A percentile compares a stretch with the other conserved stretches of the same genome.
These are phyloP conservation scores for Onychomys torridus DNA, from an alignment of 2,797 vertebrate species.

Conservation along the genomic window DNA sequence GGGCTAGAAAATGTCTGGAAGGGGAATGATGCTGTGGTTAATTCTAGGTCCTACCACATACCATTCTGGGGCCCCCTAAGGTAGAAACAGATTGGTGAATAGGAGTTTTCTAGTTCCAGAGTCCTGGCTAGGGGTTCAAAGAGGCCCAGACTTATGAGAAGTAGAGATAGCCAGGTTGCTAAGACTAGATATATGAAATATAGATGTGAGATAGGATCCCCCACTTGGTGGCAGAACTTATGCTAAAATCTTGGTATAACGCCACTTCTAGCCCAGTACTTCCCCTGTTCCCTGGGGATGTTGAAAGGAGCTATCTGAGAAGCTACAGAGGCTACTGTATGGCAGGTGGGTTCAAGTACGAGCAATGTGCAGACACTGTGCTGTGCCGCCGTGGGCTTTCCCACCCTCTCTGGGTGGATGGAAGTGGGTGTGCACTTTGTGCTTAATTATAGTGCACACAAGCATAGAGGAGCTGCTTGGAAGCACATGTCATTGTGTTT, in stretches of 20 bases:
- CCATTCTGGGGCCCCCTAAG: not conserved
- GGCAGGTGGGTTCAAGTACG: not conserved
- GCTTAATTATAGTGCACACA: conserved; percentile 67
- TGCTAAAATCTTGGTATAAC: not conserved
- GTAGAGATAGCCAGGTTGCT: not conserved
- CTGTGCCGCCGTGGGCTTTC: not conserved
- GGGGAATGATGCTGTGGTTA: not conserved
- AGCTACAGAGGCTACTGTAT: accelerated
- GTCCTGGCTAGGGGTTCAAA: not conserved
- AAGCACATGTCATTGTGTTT: conserved; percentile 77
- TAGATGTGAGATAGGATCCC: not conserved
- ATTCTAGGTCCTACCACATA: not conserved
- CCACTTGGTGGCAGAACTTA: not conserved
- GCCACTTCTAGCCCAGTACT: not conserved
- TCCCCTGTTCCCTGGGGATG: not conserved
- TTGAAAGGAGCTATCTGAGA: not conserved
- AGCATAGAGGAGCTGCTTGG: conserved; percentile 38
- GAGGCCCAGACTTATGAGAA: not conserved
- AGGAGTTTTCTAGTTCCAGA: not conserved
- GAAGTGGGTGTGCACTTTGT: conserved; percentile 45
- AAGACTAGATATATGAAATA: not conserved
- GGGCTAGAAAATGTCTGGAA: not conserved
- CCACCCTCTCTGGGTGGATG: conserved; percentile 62
- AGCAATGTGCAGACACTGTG: not conserved
- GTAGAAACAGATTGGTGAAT: not conserved